Percentiles rank a stretch among this genome's conserved stretches.
Evolutionary conservation across 2,888 invertebrate species (phyloP).

Genomic region (Cantharis rustica): DNA sequence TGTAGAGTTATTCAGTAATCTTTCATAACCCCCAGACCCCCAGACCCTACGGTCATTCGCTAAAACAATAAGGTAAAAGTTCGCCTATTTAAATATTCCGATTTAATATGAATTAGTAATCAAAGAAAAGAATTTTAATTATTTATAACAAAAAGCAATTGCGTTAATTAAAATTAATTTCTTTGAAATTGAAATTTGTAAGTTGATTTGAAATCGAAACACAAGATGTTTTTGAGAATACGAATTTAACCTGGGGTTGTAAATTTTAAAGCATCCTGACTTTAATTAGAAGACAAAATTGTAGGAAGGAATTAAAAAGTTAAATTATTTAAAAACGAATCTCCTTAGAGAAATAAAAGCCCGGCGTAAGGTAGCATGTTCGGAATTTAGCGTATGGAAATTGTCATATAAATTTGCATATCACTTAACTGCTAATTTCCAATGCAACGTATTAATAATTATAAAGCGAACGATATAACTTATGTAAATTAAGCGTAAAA

Average conservation of each 20-base stretch:
- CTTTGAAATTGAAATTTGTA: not conserved
- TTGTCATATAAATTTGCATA: conserved; percentile 17
- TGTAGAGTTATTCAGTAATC: too few species aligned
- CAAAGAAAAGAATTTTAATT: too few species aligned
- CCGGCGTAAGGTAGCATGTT: not conserved
- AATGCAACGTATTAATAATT: conserved; percentile 17
- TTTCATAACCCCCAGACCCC: too few species aligned
- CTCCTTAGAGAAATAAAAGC: not conserved
- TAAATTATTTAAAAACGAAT: not conserved
- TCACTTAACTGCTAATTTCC: conserved; percentile 18
- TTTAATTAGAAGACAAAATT: not conserved
- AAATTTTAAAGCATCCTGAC: not conserved
- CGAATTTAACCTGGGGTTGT: not conserved
- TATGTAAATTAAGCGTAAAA: conserved; percentile 16
- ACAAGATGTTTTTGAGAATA: not conserved
- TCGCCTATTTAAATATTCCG: too few species aligned
- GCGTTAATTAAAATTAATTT: not conserved
- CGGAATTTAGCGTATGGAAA: not conserved
- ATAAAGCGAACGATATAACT: conserved; percentile 2
- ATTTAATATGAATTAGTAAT: too few species aligned
- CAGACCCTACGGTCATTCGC: too few species aligned
- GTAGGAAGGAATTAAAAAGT: not conserved
- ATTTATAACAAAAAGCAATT: not conserved
- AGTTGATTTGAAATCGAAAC: not conserved
- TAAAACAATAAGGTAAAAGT: too few species aligned